Evolutionary conservation across 2,113 vertebrate species (phyloP).

Genomic region (Hucho hucho): DNA sequence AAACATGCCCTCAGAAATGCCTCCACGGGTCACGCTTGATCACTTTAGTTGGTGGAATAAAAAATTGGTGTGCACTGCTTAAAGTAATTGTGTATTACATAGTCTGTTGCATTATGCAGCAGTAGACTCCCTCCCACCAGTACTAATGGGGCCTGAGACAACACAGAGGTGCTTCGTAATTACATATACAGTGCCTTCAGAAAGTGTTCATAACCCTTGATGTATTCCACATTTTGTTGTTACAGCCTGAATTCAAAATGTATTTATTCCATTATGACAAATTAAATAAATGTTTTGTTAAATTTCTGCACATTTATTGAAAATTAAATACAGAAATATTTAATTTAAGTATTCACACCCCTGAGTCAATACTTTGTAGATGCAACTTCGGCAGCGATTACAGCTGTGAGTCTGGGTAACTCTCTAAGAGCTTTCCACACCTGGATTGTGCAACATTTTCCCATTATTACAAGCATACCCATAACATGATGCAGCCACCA

Average conservation of each 20-base stretch:
- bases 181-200: neutral
- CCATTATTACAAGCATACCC: no score
- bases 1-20: neutral
- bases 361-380: no score
- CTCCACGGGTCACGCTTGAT: neutral
- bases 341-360: no score
- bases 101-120: constrained; percentile 10
- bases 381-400: no score
- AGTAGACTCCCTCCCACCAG: neutral
- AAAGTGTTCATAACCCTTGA: no score
- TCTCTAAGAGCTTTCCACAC: no score
- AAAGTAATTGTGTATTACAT: constrained; percentile 6
- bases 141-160: constrained; percentile 4
- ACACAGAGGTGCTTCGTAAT: constrained; percentile 9
- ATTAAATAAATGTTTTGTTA: no score
- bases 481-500: no score
- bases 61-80: constrained; percentile 7
- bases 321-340: no score
- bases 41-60: constrained; percentile 1
- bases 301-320: no score
- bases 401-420: no score
- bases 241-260: constrained; percentile 9
- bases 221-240: neutral
- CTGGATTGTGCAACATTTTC: no score
- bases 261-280: neutral